phyloP scores from a whole-genome alignment of 2,797 vertebrate species.

The Macroramphosus scolopax region DNA sequence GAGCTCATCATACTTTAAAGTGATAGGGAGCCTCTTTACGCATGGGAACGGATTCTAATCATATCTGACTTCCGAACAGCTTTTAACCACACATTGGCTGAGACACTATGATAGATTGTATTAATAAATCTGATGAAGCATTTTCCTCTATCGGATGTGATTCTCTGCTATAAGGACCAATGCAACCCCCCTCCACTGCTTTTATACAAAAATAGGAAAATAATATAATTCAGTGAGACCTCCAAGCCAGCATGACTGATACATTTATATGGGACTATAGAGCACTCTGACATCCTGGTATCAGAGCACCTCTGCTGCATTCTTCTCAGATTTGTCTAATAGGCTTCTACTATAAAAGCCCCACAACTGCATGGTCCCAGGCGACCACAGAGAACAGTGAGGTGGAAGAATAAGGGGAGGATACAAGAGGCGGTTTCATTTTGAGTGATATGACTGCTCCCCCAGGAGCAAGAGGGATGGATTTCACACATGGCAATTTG shows the following conservation, averaged over 20 bases:
- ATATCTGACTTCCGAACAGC: constrained; percentile 51
- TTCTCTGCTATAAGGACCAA: constrained; percentile 61
- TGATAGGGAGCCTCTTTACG: constrained; percentile 38
- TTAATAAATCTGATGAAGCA: constrained; percentile 75
- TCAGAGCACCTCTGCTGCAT: constrained; percentile 66
- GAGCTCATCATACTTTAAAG: constrained; percentile 52
- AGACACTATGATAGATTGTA: constrained; percentile 69
- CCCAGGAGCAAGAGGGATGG: constrained; percentile 66
- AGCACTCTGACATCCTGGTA: constrained; percentile 74
- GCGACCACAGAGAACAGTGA: constrained; percentile 51
- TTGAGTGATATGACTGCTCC: constrained; percentile 73
- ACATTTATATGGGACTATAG: constrained; percentile 77
- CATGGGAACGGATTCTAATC: constrained; percentile 59
- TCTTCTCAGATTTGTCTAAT: constrained; percentile 80
- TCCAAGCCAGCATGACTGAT: constrained; percentile 81
- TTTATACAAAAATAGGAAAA: constrained; percentile 58
- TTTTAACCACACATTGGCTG: constrained; percentile 53
- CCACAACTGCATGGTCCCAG: constrained; percentile 57
- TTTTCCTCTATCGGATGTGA: constrained; percentile 68
- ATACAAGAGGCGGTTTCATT: constrained; percentile 66
- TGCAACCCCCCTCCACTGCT: constrained; percentile 32
- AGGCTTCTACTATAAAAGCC: constrained; percentile 75
- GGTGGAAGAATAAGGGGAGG: constrained; percentile 62
- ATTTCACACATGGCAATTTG: constrained; percentile 76
- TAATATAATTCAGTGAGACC: constrained; percentile 67